These are phyloP conservation scores for Diarsia mendica DNA, from an alignment of 2,888 invertebrate species.

Conservation along the genomic window DNA sequence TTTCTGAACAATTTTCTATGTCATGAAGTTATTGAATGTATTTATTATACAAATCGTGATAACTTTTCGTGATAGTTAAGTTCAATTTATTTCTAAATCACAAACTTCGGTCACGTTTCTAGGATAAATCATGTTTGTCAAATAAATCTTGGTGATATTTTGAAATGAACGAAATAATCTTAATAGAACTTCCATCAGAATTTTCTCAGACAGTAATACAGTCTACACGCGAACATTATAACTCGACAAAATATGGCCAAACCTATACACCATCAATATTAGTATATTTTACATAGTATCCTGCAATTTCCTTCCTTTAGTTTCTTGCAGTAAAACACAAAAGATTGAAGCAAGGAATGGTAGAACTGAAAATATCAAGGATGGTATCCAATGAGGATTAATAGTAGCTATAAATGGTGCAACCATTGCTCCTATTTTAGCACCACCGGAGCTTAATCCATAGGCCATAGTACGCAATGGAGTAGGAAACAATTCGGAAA, in stretches of 20 bases:
- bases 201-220: constrained; percentile 24
- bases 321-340: constrained; percentile 76
- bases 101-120: constrained; percentile 47
- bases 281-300: constrained; percentile 60
- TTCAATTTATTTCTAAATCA: constrained; percentile 50
- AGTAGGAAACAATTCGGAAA: constrained; percentile 79
- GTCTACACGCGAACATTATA: constrained; percentile 12
- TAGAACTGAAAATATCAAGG: constrained; percentile 72
- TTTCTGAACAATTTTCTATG: constrained; percentile 12
- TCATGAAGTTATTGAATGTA: constrained; percentile 34
- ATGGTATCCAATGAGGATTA: constrained; percentile 77
- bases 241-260: constrained; percentile 1
- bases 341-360: constrained; percentile 70
- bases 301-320: constrained; percentile 73
- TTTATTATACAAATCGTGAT: constrained; percentile 51
- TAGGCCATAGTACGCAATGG: constrained; percentile 77
- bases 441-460: constrained; percentile 73
- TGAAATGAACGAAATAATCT: constrained; percentile 28
- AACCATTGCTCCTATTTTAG: constrained; percentile 76
- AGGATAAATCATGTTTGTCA: constrained; percentile 48
- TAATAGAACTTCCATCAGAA: constrained; percentile 22
- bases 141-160: constrained; percentile 50
- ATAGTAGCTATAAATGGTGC: constrained; percentile 76
- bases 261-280: not conserved
- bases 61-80: constrained; percentile 42